Conservation (phyloP, 1,140 invertebrate genomes). For the Aporrectodea caliginosa region DNA sequence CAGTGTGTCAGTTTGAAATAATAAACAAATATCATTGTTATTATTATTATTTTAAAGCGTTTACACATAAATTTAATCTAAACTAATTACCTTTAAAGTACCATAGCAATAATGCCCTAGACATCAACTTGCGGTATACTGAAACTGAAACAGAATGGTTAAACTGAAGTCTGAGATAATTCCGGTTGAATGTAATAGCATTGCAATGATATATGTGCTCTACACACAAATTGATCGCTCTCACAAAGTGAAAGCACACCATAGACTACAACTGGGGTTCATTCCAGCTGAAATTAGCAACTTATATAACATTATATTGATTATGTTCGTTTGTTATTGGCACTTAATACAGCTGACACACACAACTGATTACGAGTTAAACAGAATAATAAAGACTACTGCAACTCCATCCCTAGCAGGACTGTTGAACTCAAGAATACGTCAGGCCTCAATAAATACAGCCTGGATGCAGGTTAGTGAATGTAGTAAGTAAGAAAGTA, state of each 20-base stretch:
- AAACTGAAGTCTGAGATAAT: no score
- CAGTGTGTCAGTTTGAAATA: not conserved
- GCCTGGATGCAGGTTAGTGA: no score
- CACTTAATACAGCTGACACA: no score
- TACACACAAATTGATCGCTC: not conserved
- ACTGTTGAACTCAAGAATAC: no score
- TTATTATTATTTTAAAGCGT: not conserved
- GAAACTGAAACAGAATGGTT: not conserved
- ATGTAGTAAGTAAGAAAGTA: no score
- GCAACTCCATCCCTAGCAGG: no score
- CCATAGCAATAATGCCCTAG: not conserved
- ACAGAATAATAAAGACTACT: no score
- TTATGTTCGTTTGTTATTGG: no score
- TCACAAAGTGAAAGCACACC: not conserved
- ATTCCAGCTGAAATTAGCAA: not conserved
- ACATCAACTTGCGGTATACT: not conserved
- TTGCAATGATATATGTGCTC: no score
- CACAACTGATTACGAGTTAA: no score
- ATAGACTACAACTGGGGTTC: not conserved
- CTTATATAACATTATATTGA: not conserved
- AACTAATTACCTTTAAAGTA: not conserved
- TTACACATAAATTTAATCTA: not conserved
- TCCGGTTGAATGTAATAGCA: not conserved
- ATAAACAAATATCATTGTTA: not conserved
- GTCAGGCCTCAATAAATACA: no score